Percentiles rank a stretch among this genome's conserved stretches.
Conservation (phyloP, 2,888 invertebrate genomes). For the Rhamphomyia laevipes region DNA sequence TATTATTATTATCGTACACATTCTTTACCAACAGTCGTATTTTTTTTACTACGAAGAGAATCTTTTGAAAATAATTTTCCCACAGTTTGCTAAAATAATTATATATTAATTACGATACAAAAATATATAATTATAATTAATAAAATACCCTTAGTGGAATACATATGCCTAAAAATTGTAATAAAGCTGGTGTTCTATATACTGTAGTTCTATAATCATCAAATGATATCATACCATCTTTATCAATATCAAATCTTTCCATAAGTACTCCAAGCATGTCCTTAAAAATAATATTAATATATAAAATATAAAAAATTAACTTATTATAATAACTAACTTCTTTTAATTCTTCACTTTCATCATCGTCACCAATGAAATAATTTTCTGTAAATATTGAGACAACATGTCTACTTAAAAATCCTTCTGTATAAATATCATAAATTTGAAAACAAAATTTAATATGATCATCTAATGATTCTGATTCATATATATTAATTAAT, state of each 20-base stretch:
- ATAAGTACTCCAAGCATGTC: constrained; percentile 62
- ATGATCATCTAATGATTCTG: constrained; percentile 51
- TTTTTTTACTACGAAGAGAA: too few species aligned
- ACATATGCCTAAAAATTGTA: constrained; percentile 64
- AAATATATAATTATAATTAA: too few species aligned
- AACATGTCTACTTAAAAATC: constrained; percentile 55
- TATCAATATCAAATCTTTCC: constrained; percentile 62
- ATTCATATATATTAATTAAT: constrained; percentile 46
- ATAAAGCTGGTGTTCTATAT: constrained; percentile 47
- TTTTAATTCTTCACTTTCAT: constrained; percentile 55
- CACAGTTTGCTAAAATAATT: too few species aligned
- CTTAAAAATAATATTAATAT: too few species aligned
- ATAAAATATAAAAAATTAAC: too few species aligned
- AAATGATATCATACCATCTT: constrained; percentile 59
- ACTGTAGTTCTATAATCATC: constrained; percentile 55
- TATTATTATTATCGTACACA: too few species aligned
- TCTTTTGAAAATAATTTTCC: too few species aligned
- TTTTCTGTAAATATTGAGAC: constrained; percentile 42
- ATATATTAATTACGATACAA: too few species aligned
- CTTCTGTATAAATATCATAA: constrained; percentile 42
- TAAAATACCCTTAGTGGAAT: constrained; percentile 39
- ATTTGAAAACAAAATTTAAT: constrained; percentile 55
- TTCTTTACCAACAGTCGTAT: too few species aligned
- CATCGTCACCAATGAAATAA: constrained; percentile 48
- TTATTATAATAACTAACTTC: constrained; percentile 25